Evolutionary conservation across 2,888 invertebrate species (phyloP).

Genomic region (Leptinotarsa haldemani): DNA sequence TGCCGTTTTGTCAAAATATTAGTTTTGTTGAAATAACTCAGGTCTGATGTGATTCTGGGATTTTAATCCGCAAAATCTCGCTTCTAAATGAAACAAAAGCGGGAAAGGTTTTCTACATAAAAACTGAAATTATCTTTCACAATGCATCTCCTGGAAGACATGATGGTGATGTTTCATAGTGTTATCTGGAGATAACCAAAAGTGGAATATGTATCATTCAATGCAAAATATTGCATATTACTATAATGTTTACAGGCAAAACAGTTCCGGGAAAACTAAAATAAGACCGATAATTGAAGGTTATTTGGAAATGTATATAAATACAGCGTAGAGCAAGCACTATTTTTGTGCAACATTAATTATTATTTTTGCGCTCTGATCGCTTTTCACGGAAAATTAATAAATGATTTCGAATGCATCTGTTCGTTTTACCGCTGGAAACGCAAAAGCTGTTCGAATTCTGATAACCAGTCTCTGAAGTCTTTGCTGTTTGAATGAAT

Average conservation of each 20-base stretch:
- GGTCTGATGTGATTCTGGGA: no score
- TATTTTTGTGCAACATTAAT: neutral
- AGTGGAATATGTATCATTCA: no score
- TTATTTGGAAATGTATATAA: constrained; percentile 1
- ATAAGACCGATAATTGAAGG: constrained; percentile 23
- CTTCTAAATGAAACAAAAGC: no score
- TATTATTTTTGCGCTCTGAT: constrained; percentile 11
- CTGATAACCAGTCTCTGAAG: neutral
- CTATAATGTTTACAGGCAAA: neutral
- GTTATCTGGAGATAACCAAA: no score
- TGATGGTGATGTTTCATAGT: no score
- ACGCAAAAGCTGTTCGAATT: neutral
- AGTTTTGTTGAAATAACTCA: no score
- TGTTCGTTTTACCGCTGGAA: neutral
- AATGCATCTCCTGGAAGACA: no score
- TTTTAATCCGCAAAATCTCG: no score
- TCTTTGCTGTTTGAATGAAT: neutral
- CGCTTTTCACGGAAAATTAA: constrained; percentile 1
- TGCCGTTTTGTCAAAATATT: no score
- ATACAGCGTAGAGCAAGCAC: neutral
- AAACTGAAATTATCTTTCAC: no score
- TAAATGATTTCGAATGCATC: neutral
- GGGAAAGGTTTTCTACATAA: no score
- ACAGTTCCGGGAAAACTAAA: constrained; percentile 30
- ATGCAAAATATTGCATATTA: neutral